Percentiles rank a stretch among this genome's conserved stretches.
Conservation (phyloP, 2,888 invertebrate genomes). For the Ophion slaviceki region DNA sequence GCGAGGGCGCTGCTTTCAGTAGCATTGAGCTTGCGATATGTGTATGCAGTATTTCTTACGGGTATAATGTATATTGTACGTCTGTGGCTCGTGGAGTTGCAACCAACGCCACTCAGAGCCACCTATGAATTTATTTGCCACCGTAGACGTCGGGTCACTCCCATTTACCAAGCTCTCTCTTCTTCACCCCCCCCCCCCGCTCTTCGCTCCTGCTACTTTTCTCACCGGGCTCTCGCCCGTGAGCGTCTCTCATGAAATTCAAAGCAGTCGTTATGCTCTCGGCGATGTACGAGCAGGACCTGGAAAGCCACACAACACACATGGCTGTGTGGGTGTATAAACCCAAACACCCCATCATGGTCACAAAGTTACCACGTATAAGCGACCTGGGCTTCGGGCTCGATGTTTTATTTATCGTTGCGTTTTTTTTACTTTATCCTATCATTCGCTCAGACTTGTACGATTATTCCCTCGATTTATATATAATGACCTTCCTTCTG, state of each 20-base stretch:
- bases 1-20: constrained; percentile 24
- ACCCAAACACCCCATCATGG: constrained; percentile 23
- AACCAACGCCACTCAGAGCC: constrained; percentile 40
- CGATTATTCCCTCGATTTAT: constrained; percentile 48
- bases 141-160: constrained; percentile 68
- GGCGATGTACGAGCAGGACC: constrained; percentile 71
- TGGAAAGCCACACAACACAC: constrained; percentile 18
- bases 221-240: constrained; percentile 73
- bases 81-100: constrained; percentile 38
- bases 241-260: constrained; percentile 82
- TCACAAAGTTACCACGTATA: constrained; percentile 35
- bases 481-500: not conserved
- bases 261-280: constrained; percentile 80
- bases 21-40: constrained; percentile 8
- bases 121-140: constrained; percentile 69
- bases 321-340: not conserved
- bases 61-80: constrained; percentile 35
- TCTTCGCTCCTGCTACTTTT: constrained; percentile 71
- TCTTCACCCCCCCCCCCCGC: constrained; percentile 49
- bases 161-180: constrained; percentile 74
- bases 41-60: constrained; percentile 9
- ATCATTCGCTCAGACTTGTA: constrained; percentile 71
- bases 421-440: constrained; percentile 74
- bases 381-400: constrained; percentile 62
- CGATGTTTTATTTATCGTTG: constrained; percentile 81